Conservation (phyloP, 2,888 invertebrate genomes). For the Rotaria socialis region DNA sequence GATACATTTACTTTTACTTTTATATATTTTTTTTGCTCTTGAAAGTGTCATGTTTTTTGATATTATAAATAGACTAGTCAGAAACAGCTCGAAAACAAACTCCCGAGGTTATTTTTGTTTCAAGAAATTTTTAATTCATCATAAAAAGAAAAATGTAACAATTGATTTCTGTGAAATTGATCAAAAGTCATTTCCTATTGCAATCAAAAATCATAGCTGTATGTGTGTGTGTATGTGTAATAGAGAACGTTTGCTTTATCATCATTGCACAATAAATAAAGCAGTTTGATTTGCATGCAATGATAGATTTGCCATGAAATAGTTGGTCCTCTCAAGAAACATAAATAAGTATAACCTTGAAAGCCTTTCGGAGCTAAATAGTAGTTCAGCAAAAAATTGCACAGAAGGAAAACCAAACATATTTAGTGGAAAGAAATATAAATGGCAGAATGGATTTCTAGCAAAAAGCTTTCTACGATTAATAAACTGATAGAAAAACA, state of each 20-base stretch:
- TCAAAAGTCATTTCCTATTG: background rate
- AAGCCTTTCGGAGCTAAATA: background rate
- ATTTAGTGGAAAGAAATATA: background rate
- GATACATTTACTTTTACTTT: too few relatives aligned
- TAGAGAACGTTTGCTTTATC: background rate
- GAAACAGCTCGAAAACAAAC: too few relatives aligned
- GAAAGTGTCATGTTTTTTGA: too few relatives aligned
- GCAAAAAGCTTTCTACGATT: background rate
- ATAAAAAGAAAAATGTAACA: too few relatives aligned
- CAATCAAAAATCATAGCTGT: background rate
- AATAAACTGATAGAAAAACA: background rate
- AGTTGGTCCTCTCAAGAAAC: background rate
- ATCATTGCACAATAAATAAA: background rate
- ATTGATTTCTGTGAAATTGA: background rate
- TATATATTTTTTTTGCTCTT: too few relatives aligned
- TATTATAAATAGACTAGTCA: too few relatives aligned
- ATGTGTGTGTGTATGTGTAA: background rate
- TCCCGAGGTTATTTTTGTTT: too few relatives aligned
- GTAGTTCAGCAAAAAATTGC: background rate
- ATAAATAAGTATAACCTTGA: background rate
- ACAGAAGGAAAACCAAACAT: background rate
- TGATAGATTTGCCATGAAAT: background rate
- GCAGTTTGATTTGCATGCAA: background rate
- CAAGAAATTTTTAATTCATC: too few relatives aligned
- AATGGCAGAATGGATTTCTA: background rate